These are phyloP conservation scores for Branchipolynoe longqiensis DNA, from an alignment of 2,888 invertebrate genomes.

Conservation along the genomic window DNA sequence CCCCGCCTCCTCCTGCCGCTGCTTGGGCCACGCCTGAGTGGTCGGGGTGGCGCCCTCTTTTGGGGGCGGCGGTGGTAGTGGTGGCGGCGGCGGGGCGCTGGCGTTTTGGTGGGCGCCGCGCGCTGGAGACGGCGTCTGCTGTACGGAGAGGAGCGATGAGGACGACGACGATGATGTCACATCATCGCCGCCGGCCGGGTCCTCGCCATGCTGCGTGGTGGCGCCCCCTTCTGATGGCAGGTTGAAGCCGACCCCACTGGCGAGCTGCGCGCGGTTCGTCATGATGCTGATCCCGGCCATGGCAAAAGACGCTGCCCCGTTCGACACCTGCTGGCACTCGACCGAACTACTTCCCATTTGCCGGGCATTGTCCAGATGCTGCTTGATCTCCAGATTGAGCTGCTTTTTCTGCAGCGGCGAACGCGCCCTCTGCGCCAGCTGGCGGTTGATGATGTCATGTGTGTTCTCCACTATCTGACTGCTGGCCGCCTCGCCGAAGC, in stretches of 20 bases:
- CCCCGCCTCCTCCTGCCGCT: neutral
- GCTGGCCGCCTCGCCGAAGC: neutral
- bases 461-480: conserved; percentile 48
- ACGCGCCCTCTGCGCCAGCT: conserved; percentile 58
- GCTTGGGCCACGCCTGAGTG: neutral
- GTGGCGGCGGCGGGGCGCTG: no score
- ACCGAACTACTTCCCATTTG: neutral
- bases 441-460: conserved; percentile 56
- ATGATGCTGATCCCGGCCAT: neutral
- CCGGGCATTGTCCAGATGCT: conserved; percentile 52
- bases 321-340: neutral
- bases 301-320: neutral
- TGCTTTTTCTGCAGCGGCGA: conserved; percentile 64
- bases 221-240: neutral
- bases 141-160: conserved; percentile 8
- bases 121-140: conserved; percentile 4
- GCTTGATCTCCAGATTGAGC: conserved; percentile 63
- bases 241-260: conserved; percentile 62
- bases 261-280: conserved; percentile 10
- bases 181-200: neutral
- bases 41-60: neutral
- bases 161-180: conserved; percentile 9
- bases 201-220: neutral
- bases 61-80: no score
- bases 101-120: neutral